Evolutionary conservation across 2,797 vertebrate genomes (phyloP), one percentile per base, ranked within the genome.

Genomic region (Margarornis squamiger): DNA sequence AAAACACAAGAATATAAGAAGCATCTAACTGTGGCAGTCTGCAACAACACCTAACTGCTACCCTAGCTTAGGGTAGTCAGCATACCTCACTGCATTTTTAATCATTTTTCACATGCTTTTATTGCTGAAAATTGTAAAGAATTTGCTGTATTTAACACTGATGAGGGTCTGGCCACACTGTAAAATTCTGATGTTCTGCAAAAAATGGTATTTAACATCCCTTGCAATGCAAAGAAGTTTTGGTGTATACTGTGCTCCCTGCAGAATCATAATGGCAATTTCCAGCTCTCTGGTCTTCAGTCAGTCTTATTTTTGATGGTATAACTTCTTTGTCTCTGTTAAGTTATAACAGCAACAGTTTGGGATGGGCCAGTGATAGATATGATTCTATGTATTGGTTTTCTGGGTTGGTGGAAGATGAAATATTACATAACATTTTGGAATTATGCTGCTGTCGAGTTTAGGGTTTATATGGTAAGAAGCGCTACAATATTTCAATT

Each of bases 381-480:
- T 73, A 52, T 3, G 18, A 38, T 77, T 77, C 45, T 48, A 52
- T 21, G 4, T 67, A 22, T 52, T 67, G 88, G n/a, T 90, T 51
- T 51, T 75, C 58, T 74, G 55, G 19, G 24, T 67, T 85, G 21
- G 32, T 48, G 12, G n/a, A 91, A 86, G 24, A 29, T 77, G 34
- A 88, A 92, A 62, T 91, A 81, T 23, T 68, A 45, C 48, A n/a
- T 65, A 46, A 2, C 10, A 26, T 91, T 94, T 85, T 77, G 65
- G 52, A 90, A 24, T 90, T 86, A 86, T 65, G 49, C 46, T 90
- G n/a, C 72, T 95, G 73, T 94, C 13, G 0, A 62, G 67, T 86
- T 88, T 34, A 84, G 77, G 51, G 86, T 96, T 93, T 90, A 62
- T 78, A 29, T 73, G 13, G 32, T 85, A 48, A 72, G 45, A 92